phyloP scores from a whole-genome alignment of 2,113 vertebrate species.

The Raja brachyura region DNA sequence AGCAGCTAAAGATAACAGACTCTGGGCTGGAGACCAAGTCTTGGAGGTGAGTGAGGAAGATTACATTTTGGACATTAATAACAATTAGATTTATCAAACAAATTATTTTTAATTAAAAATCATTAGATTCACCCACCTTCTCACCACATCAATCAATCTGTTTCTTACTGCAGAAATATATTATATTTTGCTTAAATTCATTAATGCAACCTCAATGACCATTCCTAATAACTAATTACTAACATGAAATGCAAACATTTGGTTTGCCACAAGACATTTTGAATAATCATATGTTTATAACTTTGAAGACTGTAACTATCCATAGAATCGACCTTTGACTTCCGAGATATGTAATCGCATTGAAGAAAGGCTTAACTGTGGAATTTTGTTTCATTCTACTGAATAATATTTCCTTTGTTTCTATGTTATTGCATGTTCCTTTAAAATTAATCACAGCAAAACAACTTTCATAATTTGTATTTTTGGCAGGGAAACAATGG shows the following conservation, averaged over 20 bases:
- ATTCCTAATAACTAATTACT: not conserved
- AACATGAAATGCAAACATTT: not conserved
- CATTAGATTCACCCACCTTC: not conserved
- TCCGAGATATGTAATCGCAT: not conserved
- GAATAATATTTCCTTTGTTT: not conserved
- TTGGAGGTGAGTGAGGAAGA: slow-evolving; percentile 67
- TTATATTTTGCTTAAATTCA: not conserved
- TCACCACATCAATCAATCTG: not conserved
- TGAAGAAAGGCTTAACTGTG: not conserved
- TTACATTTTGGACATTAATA: not conserved
- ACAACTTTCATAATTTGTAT: not conserved
- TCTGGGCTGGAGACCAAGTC: slow-evolving; percentile 93
- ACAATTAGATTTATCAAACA: not conserved
- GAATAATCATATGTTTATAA: not conserved
- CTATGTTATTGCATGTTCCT: not conserved
- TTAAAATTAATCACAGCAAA: not conserved
- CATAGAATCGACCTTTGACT: not conserved
- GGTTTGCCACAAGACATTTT: not conserved
- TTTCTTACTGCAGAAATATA: not conserved
- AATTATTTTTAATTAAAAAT: not conserved
- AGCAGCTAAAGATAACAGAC: slow-evolving; percentile 82
- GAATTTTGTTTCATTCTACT: not conserved
- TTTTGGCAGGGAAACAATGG: not conserved
- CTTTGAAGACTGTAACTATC: not conserved
- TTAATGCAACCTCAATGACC: not conserved